These are phyloP conservation scores for Malurus cyaneus DNA, from an alignment of 2,113 vertebrate species.

Conservation along the genomic window DNA sequence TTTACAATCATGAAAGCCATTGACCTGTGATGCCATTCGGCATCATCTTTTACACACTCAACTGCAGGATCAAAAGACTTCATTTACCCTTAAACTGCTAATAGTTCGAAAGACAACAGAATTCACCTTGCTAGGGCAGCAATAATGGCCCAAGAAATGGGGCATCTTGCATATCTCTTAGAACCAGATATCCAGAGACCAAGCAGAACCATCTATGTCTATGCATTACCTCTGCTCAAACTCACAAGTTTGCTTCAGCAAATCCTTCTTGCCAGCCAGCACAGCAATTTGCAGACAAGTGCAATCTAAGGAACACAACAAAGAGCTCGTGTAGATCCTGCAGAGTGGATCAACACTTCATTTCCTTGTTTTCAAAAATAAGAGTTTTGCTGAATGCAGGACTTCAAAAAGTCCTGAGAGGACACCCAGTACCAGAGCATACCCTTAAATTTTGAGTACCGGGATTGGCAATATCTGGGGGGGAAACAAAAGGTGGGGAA, in stretches of 20 bases:
- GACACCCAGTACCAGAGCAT: not conserved
- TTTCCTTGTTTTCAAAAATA: not conserved
- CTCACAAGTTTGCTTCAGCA: not conserved
- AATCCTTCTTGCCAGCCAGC: not conserved
- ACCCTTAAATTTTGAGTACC: not conserved
- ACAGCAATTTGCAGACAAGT: not conserved
- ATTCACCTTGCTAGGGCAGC: not conserved
- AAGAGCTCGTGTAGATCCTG: not conserved
- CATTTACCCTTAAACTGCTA: not conserved
- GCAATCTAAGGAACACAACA: not conserved
- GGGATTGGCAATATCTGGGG: not conserved
- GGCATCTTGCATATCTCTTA: not conserved
- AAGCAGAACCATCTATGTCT: not conserved
- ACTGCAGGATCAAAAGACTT: not conserved
- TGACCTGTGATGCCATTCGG: not conserved
- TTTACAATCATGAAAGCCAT: not conserved
- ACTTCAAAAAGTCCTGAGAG: not conserved
- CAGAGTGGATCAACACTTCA: not conserved
- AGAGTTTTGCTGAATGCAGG: not conserved
- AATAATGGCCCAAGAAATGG: not conserved
- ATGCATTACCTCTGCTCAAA: not conserved
- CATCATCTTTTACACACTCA: not conserved
- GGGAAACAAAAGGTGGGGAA: not conserved
- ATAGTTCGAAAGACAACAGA: not conserved
- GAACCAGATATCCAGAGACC: not conserved